Conservation (phyloP, 2,888 invertebrate genomes). For the Siphlonurus alternatus region DNA sequence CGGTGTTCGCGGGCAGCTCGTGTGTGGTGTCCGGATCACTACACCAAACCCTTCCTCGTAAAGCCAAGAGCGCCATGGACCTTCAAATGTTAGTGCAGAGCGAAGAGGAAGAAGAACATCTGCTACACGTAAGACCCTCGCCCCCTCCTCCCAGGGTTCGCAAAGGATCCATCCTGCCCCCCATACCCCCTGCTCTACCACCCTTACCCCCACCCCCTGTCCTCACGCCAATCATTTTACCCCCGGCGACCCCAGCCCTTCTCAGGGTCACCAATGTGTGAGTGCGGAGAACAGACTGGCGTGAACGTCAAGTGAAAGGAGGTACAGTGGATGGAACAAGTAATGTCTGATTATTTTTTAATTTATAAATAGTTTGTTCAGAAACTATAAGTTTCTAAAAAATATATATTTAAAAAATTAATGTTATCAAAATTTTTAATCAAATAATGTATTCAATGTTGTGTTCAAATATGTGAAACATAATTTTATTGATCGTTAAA, state of each 20-base stretch:
- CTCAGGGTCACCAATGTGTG: not conserved
- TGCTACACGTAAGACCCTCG: not conserved
- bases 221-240: not conserved
- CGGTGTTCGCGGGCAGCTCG: conserved; percentile 65
- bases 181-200: not conserved
- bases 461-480: too few species aligned
- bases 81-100: conserved; percentile 53
- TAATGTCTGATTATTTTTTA: too few species aligned
- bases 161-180: not conserved
- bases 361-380: too few species aligned
- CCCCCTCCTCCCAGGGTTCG: not conserved
- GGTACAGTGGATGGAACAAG: too few species aligned
- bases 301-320: too few species aligned
- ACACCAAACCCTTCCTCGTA: conserved; percentile 46
- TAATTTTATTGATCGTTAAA: too few species aligned
- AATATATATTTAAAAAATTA: too few species aligned
- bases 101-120: conserved; percentile 20
- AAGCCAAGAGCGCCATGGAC: conserved; percentile 70
- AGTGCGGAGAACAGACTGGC: too few species aligned
- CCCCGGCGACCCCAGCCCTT: not conserved
- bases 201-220: not conserved
- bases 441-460: too few species aligned
- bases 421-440: too few species aligned
- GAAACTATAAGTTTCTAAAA: too few species aligned
- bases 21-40: conserved; percentile 38